Evolutionary conservation across 1,140 invertebrate species (phyloP).

Genomic region (Orchestia grillus): DNA sequence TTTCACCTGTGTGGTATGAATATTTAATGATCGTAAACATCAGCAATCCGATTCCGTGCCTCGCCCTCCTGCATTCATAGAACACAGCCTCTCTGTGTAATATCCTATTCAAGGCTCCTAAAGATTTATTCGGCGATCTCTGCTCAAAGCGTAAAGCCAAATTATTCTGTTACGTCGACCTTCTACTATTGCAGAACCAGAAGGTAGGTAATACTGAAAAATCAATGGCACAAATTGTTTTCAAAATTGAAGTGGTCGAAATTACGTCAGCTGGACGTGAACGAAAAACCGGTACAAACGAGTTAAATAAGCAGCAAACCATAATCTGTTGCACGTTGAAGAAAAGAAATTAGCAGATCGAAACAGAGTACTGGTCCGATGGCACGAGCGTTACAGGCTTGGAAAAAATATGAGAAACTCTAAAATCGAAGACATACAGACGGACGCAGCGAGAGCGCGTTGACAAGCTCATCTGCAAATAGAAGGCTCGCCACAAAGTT

Average conservation of each 20-base stretch:
- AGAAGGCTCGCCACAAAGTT: constrained; percentile 44
- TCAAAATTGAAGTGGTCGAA: background rate
- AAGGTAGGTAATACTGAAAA: background rate
- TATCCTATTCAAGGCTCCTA: background rate
- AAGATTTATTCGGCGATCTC: background rate
- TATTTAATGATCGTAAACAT: constrained; percentile 10
- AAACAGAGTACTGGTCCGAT: background rate
- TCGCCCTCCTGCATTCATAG: background rate
- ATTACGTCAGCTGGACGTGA: background rate
- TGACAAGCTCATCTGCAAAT: constrained; percentile 51
- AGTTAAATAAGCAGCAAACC: background rate
- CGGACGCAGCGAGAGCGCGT: constrained; percentile 14
- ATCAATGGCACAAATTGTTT: background rate
- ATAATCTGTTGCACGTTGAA: background rate
- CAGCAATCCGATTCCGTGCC: background rate
- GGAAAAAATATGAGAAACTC: constrained; percentile 12
- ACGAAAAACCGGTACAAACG: background rate
- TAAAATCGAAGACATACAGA: background rate
- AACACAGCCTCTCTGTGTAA: background rate
- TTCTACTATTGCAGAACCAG: background rate
- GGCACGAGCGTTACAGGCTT: background rate
- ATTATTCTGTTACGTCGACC: background rate
- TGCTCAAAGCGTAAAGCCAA: background rate
- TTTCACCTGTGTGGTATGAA: background rate
- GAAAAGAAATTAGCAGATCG: background rate